Base-by-base conservation (phyloP, 2,797 vertebrate genomes). In the Chloroceryle amazona region DNA sequence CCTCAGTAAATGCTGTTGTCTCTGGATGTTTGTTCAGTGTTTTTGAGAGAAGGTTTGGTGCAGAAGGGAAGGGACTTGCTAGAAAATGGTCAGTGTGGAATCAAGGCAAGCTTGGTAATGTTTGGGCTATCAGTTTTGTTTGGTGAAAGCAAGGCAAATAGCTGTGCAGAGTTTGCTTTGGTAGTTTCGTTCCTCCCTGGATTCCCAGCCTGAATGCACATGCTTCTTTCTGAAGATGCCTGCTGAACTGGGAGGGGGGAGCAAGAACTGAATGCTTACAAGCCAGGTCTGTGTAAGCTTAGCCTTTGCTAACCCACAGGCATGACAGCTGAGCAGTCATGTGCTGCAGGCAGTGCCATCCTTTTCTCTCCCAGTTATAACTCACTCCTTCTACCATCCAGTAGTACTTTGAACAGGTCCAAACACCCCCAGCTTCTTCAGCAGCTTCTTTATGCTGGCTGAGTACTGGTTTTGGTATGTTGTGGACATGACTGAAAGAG, bases 131-230 rank as follows among this genome's bases (percentile, higher is more conserved):
- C 13, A 5, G 10, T 26, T 86, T 86, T 60, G 61, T 75, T 65
- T 82, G 62, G 23, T 75, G 67, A 96, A 85, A 95, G 54, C 57
- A 84, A 91, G 60, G 72, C 44, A 81, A 81, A 63, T 41, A 80
- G 25, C 61, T 85, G 22, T 75, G 78, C 33, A 23, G 20, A 23
- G 20, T 68, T 85, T 93, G 58, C 25, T 72, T 28, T 62, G 54
- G 52, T 87, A 41, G 66, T 89, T 81, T 81, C 28, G 52, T 74
- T 4, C 4, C 13, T 17, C 19, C 1, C 19, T 19, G 58, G 9
- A 71, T 41, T 88, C 28, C 39, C 54, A 91, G 46, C 44, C 61
- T 71, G 73, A 57, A 86, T 71, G 22, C 31, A 11, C 28, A 49
- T 74, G 61, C 28, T 47, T 47, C 46, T 47, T 79, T 67, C 78